A percentile compares a stretch with the other conserved stretches of the same genome.
These are phyloP conservation scores for Sitta carolinensis DNA, from an alignment of 2,797 vertebrate genomes.

Conservation along the genomic window DNA sequence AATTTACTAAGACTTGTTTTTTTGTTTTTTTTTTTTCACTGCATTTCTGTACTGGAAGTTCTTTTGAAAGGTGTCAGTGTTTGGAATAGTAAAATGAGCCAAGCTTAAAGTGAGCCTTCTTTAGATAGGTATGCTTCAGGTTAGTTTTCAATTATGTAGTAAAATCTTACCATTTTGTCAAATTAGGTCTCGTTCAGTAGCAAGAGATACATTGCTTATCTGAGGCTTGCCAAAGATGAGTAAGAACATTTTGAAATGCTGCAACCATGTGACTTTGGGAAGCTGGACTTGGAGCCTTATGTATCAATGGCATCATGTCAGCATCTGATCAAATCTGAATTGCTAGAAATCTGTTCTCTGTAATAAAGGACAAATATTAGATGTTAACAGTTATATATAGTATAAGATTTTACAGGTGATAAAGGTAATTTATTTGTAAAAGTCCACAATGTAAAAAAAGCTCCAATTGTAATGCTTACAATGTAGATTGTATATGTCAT, in stretches of 20 bases:
- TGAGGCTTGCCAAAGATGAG: background rate
- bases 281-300: background rate
- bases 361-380: background rate
- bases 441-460: background rate
- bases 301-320: rapidly evolving
- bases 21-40: background rate
- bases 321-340: background rate
- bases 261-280: background rate
- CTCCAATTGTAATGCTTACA: background rate
- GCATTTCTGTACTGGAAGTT: background rate
- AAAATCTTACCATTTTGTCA: background rate
- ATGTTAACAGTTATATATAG: background rate
- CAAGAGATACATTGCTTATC: rapidly evolving
- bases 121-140: background rate
- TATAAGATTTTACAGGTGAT: background rate
- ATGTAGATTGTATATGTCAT: background rate
- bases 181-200: background rate
- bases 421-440: background rate
- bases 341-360: background rate
- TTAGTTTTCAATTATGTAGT: background rate
- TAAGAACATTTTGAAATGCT: background rate
- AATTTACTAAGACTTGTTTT: background rate
- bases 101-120: background rate
- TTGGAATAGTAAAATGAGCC: background rate
- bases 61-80: background rate